phyloP scores from a whole-genome alignment of 2,797 vertebrate genomes.

The Leucoraja ocellata region DNA sequence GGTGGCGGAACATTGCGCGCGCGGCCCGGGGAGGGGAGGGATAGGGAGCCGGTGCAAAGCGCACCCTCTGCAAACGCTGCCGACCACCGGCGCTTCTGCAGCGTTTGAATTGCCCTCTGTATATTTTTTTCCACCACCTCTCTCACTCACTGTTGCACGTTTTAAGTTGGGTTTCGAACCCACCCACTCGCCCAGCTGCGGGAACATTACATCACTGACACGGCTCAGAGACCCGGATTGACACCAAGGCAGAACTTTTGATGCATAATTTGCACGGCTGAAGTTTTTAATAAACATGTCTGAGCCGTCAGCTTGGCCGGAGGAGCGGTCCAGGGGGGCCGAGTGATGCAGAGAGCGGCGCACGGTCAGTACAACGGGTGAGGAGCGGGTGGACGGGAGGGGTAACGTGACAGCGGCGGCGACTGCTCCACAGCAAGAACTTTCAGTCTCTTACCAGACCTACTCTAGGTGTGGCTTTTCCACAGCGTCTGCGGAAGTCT shows the following conservation, averaged over 20 bases:
- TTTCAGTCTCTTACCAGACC: constrained; percentile 14
- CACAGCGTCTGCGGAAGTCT: background rate
- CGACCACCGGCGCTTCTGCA: no score
- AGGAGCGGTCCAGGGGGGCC: background rate
- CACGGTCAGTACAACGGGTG: background rate
- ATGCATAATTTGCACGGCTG: background rate
- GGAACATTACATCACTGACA: constrained; percentile 35
- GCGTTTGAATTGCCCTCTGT: no score
- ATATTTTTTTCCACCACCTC: no score
- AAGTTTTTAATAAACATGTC: constrained; percentile 16
- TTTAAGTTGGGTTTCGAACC: background rate
- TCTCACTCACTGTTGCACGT: background rate
- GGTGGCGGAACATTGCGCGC: background rate
- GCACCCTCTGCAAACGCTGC: background rate
- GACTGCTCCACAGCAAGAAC: background rate
- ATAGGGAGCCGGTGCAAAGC: background rate
- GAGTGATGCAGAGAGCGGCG: background rate
- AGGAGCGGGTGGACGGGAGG: background rate
- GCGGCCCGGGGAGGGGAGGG: no score
- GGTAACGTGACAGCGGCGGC: background rate
- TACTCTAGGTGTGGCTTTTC: constrained; percentile 27
- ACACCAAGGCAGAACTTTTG: background rate
- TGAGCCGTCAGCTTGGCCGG: background rate
- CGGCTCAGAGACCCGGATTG: constrained; percentile 7
- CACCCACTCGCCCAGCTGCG: constrained; percentile 4